phyloP scores from a whole-genome alignment of 2,888 invertebrate species.

The Harpalus rufipes region DNA sequence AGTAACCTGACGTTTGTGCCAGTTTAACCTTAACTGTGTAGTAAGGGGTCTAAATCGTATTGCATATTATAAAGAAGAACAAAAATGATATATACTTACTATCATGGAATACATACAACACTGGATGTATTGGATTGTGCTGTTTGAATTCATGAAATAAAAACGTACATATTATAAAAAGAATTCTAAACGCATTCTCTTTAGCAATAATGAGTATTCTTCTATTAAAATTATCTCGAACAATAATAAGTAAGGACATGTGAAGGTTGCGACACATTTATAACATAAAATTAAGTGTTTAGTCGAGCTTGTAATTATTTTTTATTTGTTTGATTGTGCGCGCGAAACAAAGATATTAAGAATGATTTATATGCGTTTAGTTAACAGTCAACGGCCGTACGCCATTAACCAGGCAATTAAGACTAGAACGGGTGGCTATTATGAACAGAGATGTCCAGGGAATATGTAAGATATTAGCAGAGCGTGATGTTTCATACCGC shows the following conservation, averaged over 20 bases:
- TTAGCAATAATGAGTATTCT: slow-evolving; percentile 4
- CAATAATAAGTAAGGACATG: slow-evolving; percentile 40
- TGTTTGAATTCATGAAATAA: too few species aligned
- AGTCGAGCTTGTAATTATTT: slow-evolving; percentile 43
- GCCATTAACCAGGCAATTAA: slow-evolving; percentile 48
- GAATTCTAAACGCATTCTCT: neutral
- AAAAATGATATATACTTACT: too few species aligned
- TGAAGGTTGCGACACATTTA: slow-evolving; percentile 44
- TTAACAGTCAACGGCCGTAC: slow-evolving; percentile 35
- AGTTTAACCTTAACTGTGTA: too few species aligned
- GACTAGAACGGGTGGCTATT: slow-evolving; percentile 33
- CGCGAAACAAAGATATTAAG: slow-evolving; percentile 27
- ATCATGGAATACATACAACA: too few species aligned
- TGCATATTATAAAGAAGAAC: too few species aligned
- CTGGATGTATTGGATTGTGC: too few species aligned
- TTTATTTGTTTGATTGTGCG: slow-evolving; percentile 28
- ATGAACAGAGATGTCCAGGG: slow-evolving; percentile 21
- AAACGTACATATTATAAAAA: neutral
- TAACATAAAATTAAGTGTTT: slow-evolving; percentile 38
- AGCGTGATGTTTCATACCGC: neutral
- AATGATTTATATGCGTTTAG: slow-evolving; percentile 56
- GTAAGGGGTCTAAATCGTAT: too few species aligned
- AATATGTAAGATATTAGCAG: slow-evolving; percentile 24
- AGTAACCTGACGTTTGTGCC: too few species aligned
- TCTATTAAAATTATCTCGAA: neutral